Percentiles rank a stretch among this genome's conserved stretches.
Evolutionary conservation across 2,888 invertebrate genomes (phyloP).

Genomic region (Drosophila macrospina): DNA sequence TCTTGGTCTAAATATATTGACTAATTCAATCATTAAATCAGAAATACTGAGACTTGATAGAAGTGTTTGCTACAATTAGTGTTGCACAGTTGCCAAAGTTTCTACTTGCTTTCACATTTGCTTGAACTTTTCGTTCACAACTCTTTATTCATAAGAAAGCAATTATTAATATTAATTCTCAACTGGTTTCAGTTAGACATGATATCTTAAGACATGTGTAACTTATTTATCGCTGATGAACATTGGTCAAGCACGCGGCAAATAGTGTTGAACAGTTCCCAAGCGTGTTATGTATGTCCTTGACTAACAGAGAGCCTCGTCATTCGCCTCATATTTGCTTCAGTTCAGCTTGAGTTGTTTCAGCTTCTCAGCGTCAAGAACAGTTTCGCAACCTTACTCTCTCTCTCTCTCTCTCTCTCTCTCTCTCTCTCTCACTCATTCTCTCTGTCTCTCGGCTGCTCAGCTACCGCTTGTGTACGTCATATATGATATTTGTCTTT

Average conservation of each 20-base stretch:
- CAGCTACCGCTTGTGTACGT: neutral
- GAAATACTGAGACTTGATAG: no score
- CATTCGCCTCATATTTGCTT: constrained; percentile 9
- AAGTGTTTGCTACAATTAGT: neutral
- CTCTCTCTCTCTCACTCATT: neutral
- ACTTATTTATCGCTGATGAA: neutral
- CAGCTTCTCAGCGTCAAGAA: neutral
- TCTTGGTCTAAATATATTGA: no score
- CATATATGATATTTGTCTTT: neutral
- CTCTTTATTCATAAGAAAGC: no score
- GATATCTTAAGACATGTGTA: no score
- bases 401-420: neutral
- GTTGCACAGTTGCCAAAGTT: neutral
- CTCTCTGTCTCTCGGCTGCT: neutral
- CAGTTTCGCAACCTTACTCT: neutral
- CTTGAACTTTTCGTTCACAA: no score
- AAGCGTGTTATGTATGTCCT: neutral
- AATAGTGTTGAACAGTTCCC: neutral
- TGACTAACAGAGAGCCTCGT: neutral
- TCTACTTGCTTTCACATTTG: no score
- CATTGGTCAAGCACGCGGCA: neutral
- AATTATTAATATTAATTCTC: no score
- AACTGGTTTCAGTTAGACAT: no score
- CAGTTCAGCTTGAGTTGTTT: constrained; percentile 3
- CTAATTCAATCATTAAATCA: no score